These are phyloP conservation scores for Apteryx mantelli DNA, from an alignment of 2,113 vertebrate genomes.

Conservation along the genomic window DNA sequence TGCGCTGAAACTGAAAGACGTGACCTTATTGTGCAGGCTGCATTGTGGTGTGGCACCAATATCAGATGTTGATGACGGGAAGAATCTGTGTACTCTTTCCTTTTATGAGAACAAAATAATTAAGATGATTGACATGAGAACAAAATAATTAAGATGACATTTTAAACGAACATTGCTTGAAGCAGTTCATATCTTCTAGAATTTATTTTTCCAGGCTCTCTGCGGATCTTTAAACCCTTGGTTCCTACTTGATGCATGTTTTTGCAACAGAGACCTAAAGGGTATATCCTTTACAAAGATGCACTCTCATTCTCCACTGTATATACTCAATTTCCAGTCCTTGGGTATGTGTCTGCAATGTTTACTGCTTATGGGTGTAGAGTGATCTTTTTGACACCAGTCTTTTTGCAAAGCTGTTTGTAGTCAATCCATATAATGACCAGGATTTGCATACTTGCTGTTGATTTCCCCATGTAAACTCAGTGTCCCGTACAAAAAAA, in stretches of 20 bases:
- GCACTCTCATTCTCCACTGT: neutral
- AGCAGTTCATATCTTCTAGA: neutral
- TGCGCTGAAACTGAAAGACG: neutral
- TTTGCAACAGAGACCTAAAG: neutral
- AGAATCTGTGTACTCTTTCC: neutral
- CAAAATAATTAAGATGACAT: neutral
- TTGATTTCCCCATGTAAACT: neutral
- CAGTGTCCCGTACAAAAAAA: neutral
- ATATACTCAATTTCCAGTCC: neutral
- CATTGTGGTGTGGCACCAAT: rapidly evolving
- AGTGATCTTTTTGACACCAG: neutral
- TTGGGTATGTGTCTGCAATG: neutral
- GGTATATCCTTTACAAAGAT: neutral
- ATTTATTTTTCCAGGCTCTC: neutral
- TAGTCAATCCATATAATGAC: neutral
- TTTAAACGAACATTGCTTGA: neutral
- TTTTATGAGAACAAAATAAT: neutral
- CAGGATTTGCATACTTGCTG: neutral
- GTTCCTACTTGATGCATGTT: neutral
- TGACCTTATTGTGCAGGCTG: neutral
- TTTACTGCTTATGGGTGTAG: neutral
- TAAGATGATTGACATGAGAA: too few relatives aligned
- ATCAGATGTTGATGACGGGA: neutral
- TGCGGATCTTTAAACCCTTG: neutral
- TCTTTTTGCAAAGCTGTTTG: neutral